Percentiles rank a stretch among this genome's conserved stretches.
phyloP scores from a whole-genome alignment of 2,888 invertebrate genomes.

The Tetrapedia diversipes region DNA sequence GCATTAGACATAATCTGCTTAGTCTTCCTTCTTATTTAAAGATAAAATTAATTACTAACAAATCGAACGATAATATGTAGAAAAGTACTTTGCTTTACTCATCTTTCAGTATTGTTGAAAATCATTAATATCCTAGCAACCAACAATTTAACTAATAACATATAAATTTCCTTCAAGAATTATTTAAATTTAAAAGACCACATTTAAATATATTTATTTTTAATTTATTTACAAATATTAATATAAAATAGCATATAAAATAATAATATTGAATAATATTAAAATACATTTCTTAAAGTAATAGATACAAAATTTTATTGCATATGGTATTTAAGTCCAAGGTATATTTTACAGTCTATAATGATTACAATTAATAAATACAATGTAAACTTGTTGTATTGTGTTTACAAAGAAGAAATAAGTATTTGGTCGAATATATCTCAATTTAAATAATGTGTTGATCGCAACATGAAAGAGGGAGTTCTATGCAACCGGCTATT shows the following conservation, averaged over 20 bases:
- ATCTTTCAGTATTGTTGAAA: conserved; percentile 10
- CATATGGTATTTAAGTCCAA: background rate
- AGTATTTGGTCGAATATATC: background rate
- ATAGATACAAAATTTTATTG: background rate
- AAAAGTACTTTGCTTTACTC: conserved; percentile 15
- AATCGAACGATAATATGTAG: background rate
- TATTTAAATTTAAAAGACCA: background rate
- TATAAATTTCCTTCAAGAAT: background rate
- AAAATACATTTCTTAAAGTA: background rate
- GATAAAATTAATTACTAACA: background rate
- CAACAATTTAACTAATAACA: background rate
- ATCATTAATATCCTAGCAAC: conserved; percentile 49
- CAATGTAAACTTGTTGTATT: background rate
- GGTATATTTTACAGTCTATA: background rate
- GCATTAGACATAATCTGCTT: conserved; percentile 87
- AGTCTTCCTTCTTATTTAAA: background rate
- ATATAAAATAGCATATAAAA: background rate
- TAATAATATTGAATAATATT: background rate
- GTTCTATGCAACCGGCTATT: conserved; percentile 49
- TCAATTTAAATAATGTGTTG: conserved; percentile 17
- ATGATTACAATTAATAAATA: background rate
- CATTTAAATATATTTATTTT: background rate
- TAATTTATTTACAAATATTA: background rate
- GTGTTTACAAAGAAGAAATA: background rate
- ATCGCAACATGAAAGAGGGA: conserved; percentile 27